These are phyloP conservation scores for Triplophysa bombifrons DNA, from an alignment of 2,797 vertebrate species.

Conservation along the genomic window DNA sequence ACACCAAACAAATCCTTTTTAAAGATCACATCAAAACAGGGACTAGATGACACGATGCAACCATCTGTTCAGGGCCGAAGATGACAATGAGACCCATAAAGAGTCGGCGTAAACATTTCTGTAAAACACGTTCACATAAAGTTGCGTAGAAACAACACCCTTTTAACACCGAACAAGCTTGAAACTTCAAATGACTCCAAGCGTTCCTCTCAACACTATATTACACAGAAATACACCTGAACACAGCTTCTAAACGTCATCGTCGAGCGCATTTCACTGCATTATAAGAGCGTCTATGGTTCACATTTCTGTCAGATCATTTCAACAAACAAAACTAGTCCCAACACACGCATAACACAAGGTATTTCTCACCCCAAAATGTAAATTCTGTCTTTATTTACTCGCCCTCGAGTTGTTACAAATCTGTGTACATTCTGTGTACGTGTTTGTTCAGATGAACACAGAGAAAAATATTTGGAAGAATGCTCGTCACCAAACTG, in stretches of 20 bases:
- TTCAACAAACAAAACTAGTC: neutral
- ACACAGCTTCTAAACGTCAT: neutral
- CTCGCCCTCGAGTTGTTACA: no score
- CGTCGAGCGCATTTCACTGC: no score
- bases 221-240: neutral
- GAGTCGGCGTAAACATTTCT: neutral
- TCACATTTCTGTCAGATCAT: neutral
- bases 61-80: neutral
- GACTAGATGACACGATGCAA: neutral
- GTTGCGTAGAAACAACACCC: no score
- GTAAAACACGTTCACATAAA: neutral
- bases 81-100: neutral
- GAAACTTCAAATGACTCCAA: neutral
- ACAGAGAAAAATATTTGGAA: no score
- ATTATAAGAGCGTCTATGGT: neutral
- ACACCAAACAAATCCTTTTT: neutral
- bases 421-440: no score
- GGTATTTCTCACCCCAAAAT: no score
- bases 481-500: no score
- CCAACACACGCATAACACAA: no score
- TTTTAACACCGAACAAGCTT: neutral
- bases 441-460: no score
- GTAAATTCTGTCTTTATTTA: no score
- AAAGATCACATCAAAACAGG: neutral
- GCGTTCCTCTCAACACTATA: neutral